Conservation (phyloP, 2,113 vertebrate species). For the Irena cyanogastra region DNA sequence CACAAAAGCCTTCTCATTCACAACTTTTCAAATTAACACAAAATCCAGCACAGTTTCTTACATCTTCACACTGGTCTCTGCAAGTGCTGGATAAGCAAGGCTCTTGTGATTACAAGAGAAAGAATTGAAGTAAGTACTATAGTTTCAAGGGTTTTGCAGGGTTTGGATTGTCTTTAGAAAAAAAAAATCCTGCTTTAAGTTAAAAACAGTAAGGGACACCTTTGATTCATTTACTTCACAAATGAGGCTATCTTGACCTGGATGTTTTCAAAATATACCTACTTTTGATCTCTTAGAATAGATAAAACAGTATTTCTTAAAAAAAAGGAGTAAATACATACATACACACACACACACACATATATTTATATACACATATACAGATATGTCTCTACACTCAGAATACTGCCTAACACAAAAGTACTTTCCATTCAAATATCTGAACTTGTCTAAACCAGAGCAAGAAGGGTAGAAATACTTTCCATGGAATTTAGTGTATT, state of each 20-base stretch:
- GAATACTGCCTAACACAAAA: neutral
- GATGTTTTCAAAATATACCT: neutral
- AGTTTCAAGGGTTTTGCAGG: neutral
- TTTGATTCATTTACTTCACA: neutral
- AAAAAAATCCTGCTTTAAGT: neutral
- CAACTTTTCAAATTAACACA: neutral
- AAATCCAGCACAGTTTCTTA: neutral
- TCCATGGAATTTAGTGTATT: neutral
- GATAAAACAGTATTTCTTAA: neutral
- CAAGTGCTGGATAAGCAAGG: neutral
- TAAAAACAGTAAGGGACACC: neutral
- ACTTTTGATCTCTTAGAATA: neutral
- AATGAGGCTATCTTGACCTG: neutral
- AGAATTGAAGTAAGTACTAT: neutral
- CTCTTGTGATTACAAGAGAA: neutral
- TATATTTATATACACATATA: fast-evolving
- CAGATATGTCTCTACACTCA: neutral
- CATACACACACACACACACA: fast-evolving
- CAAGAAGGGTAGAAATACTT: neutral
- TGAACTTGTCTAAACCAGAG: neutral
- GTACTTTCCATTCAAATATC: neutral
- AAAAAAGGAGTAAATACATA: neutral
- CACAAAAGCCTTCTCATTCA: neutral
- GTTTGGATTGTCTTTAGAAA: neutral
- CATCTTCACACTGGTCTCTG: neutral